Percentiles rank a stretch among this genome's conserved stretches.
Evolutionary conservation across 2,888 invertebrate genomes (phyloP).

Genomic region (Trichogramma evanescens): DNA sequence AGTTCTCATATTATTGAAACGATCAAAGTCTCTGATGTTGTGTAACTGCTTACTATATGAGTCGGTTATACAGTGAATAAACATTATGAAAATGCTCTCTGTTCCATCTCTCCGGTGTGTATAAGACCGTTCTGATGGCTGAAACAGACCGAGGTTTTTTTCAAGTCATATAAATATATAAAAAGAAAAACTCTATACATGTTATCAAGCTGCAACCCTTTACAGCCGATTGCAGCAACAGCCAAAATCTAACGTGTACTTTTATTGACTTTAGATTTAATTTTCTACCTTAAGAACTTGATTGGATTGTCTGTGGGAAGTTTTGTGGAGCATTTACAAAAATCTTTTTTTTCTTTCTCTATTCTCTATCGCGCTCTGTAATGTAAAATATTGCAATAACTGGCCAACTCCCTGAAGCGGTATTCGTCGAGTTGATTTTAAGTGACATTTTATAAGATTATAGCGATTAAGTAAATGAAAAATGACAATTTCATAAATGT

Average conservation of each 20-base stretch:
- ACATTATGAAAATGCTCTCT: slow-evolving; percentile 12
- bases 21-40: slow-evolving; percentile 36
- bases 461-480: background rate
- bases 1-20: slow-evolving; percentile 29
- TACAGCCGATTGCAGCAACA: too few species aligned
- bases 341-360: slow-evolving; percentile 27
- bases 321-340: slow-evolving; percentile 36
- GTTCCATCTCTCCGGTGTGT: too few species aligned
- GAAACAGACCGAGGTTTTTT: too few species aligned
- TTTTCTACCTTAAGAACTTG: slow-evolving; percentile 26
- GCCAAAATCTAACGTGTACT: slow-evolving; percentile 11
- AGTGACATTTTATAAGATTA: background rate
- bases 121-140: too few species aligned
- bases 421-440: slow-evolving; percentile 32
- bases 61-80: too few species aligned
- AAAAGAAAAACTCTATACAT: too few species aligned
- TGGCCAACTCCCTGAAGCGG: slow-evolving; percentile 48
- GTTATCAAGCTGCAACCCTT: too few species aligned
- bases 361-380: slow-evolving; percentile 17
- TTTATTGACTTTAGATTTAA: slow-evolving; percentile 11
- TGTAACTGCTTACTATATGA: slow-evolving; percentile 12
- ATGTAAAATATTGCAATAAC: slow-evolving; percentile 25
- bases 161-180: too few species aligned
- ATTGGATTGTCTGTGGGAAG: slow-evolving; percentile 47
- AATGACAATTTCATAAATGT: background rate